Evolutionary conservation across 2,888 invertebrate genomes (phyloP).

Genomic region (Uloborus plumipes): DNA sequence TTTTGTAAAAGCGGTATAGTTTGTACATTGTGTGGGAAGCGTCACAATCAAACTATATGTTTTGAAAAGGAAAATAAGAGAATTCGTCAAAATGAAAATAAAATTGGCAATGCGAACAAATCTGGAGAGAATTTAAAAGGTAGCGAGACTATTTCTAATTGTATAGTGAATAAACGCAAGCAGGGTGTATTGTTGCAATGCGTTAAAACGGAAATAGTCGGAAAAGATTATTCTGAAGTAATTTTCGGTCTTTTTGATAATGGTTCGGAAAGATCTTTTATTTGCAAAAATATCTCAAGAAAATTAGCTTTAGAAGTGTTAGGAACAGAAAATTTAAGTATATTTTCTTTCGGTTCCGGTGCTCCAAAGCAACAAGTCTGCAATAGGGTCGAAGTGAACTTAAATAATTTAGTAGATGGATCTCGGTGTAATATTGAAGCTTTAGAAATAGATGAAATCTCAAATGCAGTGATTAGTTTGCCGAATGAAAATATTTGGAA

Average conservation of each 20-base stretch:
- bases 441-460: conserved; percentile 1
- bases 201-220: background rate
- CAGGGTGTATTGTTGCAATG: background rate
- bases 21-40: no score
- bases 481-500: background rate
- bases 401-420: background rate
- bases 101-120: background rate
- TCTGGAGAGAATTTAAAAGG: background rate
- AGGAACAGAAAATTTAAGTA: background rate
- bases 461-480: background rate
- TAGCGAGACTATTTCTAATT: background rate
- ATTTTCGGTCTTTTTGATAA: background rate
- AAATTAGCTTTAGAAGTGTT: background rate
- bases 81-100: background rate
- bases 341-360: background rate
- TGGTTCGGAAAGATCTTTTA: background rate
- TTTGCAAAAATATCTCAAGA: background rate
- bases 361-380: background rate
- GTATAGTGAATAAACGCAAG: background rate
- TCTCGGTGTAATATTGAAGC: background rate
- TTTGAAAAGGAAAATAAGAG: background rate
- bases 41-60: background rate
- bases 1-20: no score
- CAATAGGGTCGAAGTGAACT: background rate
- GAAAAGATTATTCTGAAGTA: background rate